Evolutionary conservation across 2,113 vertebrate species (phyloP).

Genomic region (Saguinus imperator): DNA sequence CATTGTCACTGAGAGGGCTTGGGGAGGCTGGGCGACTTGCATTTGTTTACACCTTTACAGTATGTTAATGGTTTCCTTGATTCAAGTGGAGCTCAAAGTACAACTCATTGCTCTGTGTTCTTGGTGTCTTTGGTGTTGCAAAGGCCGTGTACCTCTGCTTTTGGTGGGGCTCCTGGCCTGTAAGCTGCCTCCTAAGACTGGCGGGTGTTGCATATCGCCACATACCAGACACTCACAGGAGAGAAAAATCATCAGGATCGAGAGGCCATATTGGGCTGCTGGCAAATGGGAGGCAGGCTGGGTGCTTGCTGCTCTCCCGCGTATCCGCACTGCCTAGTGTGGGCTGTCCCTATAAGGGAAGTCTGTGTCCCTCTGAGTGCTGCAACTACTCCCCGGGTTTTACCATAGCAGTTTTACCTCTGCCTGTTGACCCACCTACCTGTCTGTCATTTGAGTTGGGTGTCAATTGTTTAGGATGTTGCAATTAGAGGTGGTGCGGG

Average conservation of each 20-base stretch:
- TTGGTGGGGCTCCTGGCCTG: not conserved
- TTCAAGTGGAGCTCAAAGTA: not conserved
- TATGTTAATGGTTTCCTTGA: not conserved
- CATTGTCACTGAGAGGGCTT: not conserved
- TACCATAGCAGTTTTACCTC: not conserved
- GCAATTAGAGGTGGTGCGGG: rapidly evolving
- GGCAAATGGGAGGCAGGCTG: not conserved
- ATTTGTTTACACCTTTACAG: not conserved
- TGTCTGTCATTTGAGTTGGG: not conserved
- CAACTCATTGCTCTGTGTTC: not conserved
- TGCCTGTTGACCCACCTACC: too few relatives aligned
- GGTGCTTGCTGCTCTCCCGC: not conserved
- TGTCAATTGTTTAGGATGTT: not conserved
- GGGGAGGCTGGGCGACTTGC: rapidly evolving
- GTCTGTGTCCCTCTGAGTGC: not conserved
- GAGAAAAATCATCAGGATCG: not conserved
- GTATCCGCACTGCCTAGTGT: rapidly evolving
- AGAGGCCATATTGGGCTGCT: not conserved
- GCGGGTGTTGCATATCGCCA: not conserved
- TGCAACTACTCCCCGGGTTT: not conserved
- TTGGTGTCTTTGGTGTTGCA: not conserved
- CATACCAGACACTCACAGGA: not conserved
- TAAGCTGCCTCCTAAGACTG: not conserved
- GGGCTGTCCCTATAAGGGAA: not conserved
- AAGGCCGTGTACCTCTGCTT: not conserved